These are phyloP conservation scores for Eledone cirrhosa DNA, from an alignment of 2,888 invertebrate genomes.

Conservation along the genomic window DNA sequence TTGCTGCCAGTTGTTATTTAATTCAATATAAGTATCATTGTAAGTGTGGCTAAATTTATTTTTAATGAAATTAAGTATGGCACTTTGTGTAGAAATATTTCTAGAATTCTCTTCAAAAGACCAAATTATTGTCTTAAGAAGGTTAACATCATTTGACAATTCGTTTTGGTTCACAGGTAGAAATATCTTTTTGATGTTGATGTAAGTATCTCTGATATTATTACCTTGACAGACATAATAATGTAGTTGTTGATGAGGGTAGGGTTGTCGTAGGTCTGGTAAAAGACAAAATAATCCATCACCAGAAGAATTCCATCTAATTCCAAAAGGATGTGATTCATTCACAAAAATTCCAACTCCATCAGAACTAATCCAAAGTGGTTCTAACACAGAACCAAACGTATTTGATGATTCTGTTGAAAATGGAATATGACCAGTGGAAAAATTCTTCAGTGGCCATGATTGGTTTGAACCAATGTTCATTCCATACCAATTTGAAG, in stretches of 20 bases:
- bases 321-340: slow-evolving; percentile 3
- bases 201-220: background rate
- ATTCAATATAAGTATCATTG: slow-evolving; percentile 70
- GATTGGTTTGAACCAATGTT: background rate
- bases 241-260: background rate
- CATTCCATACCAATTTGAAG: slow-evolving; percentile 25
- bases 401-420: background rate
- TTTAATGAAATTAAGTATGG: background rate
- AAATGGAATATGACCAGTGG: slow-evolving; percentile 4
- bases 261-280: background rate
- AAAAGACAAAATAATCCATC: slow-evolving; percentile 8
- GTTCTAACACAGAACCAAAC: background rate
- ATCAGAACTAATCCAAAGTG: slow-evolving; percentile 18
- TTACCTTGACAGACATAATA: slow-evolving; percentile 14
- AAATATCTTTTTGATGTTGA: background rate
- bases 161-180: background rate
- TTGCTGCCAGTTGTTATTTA: slow-evolving; percentile 85
- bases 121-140: slow-evolving; percentile 3
- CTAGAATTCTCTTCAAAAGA: background rate
- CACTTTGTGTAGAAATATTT: background rate
- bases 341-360: slow-evolving; percentile 11
- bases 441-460: slow-evolving; percentile 16
- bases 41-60: slow-evolving; percentile 38
- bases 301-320: slow-evolving; percentile 22
- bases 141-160: background rate